These are phyloP conservation scores for Goniozus legneri DNA, from an alignment of 1,140 invertebrate species.

Conservation along the genomic window DNA sequence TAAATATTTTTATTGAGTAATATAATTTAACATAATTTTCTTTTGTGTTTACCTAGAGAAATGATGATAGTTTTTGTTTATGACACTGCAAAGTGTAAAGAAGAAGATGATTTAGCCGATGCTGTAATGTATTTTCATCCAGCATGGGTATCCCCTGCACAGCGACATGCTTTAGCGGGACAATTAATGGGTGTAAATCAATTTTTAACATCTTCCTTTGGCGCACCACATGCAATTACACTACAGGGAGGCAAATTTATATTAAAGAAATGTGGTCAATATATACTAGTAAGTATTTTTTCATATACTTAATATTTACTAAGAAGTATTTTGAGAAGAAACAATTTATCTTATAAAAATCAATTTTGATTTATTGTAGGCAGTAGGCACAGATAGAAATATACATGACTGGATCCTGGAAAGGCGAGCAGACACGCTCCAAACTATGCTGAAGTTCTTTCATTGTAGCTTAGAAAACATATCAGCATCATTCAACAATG, in stretches of 20 bases:
- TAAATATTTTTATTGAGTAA: conserved; percentile 3
- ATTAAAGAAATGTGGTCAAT: conserved; percentile 73
- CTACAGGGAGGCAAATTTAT: conserved; percentile 82
- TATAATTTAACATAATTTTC: conserved; percentile 10
- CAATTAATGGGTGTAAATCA: conserved; percentile 79
- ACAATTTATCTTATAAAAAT: conserved; percentile 10
- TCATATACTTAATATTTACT: conserved; percentile 29
- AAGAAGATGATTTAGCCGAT: conserved; percentile 80
- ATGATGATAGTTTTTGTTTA: conserved; percentile 87
- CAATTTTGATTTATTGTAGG: conserved; percentile 51
- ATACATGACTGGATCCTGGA: conserved; percentile 76
- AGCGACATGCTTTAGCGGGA: conserved; percentile 74
- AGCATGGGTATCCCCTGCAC: conserved; percentile 77
- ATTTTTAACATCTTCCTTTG: conserved; percentile 72
- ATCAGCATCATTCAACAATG: conserved; percentile 58
- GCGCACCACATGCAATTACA: conserved; percentile 67
- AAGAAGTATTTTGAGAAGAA: neutral
- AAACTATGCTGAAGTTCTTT: conserved; percentile 72
- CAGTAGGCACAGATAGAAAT: conserved; percentile 80
- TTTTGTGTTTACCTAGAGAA: conserved; percentile 61
- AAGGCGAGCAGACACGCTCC: conserved; percentile 68
- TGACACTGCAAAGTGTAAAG: conserved; percentile 70
- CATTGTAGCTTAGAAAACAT: conserved; percentile 73
- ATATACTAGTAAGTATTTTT: conserved; percentile 65
- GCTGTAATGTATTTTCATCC: conserved; percentile 87